phyloP scores from a whole-genome alignment of 2,888 invertebrate genomes.

The Didymodactylos carnosus region DNA sequence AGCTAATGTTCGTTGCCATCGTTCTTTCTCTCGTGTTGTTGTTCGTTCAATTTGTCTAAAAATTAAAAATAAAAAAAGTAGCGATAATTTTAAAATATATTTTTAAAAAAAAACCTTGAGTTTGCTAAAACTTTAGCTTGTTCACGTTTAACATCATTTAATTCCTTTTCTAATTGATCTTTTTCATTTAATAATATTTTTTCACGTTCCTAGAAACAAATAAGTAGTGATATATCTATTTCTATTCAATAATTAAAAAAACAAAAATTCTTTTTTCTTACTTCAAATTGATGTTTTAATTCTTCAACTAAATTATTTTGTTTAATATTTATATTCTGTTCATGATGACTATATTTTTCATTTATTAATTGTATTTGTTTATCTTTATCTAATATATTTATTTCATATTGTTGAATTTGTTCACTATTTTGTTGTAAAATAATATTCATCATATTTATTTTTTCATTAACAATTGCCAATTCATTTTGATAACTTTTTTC shows the following conservation, averaged over 20 bases:
- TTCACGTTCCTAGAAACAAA: slow-evolving; percentile 1
- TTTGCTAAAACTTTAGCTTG: slow-evolving; percentile 9
- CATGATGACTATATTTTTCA: not conserved
- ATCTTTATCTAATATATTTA: slow-evolving; percentile 4
- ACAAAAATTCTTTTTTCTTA: not conserved
- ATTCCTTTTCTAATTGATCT: slow-evolving; percentile 3
- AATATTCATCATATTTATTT: not conserved
- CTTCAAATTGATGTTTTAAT: not conserved
- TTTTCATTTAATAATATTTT: not conserved
- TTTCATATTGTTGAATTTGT: not conserved
- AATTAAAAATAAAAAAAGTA: too few species aligned
- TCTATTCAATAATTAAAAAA: not conserved
- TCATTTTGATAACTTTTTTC: slow-evolving; percentile 2
- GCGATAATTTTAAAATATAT: not conserved
- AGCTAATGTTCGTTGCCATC: not conserved
- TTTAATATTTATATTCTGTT: too few species aligned
- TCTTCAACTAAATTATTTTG: not conserved
- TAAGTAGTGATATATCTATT: not conserved
- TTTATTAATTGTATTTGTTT: not conserved
- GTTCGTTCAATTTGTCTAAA: slow-evolving; percentile 12
- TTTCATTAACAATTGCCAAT: not conserved
- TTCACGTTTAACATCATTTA: slow-evolving; percentile 13
- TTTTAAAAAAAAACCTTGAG: not conserved
- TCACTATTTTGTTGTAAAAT: not conserved
- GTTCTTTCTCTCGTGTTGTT: slow-evolving; percentile 8